Evolutionary conservation across 1,140 invertebrate genomes (phyloP), one percentile per base, ranked within the genome.

Genomic region (Lordiphosa mommai): DNA sequence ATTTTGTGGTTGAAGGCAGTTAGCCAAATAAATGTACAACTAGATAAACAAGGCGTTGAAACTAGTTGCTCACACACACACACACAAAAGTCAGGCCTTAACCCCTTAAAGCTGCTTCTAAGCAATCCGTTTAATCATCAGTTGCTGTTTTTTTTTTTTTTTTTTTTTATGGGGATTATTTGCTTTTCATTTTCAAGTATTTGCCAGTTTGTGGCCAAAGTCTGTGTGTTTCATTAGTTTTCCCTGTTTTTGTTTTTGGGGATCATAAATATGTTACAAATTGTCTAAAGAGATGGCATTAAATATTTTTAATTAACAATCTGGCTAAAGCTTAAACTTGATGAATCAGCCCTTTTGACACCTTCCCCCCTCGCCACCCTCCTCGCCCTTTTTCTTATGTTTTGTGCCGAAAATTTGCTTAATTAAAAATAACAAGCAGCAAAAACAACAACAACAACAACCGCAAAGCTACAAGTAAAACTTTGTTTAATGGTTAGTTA

Each of bases 401-500:
- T 67, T 74, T 73, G 48, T 70, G 52, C 51, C 65, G 70, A 80
- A 80, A 80, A 80, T 80, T 80, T 82, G 74, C 74, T 80, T 80
- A 80, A 80, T 80, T 82, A 80, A 82, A 79, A 80, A 80, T 82
- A 80, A 80, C 74, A 80, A 80, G 60, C 47, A 61, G 16, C 17
- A 59, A 47, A 13, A 58, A 38, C 30, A 50, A 37, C 32, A 51
- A 46, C 51, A 64, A 69, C 55, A 51, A 56, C 63, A 79, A 74
- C 74, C 74, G 65, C 74, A 80, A 61, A 80, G 74, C 74, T 74
- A 80, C 74, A 80, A 74, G 70, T 60, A 61, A 80, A 79, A 80
- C 76, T 80, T 80, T 80, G 65, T 80, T 80, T 80, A 80, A 80
- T 80, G 70, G 74, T 80, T 80, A 80, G 74, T 80, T 80, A 80